phyloP scores from a whole-genome alignment of 2,113 vertebrate genomes.

The Chlorodrepanis virens region DNA sequence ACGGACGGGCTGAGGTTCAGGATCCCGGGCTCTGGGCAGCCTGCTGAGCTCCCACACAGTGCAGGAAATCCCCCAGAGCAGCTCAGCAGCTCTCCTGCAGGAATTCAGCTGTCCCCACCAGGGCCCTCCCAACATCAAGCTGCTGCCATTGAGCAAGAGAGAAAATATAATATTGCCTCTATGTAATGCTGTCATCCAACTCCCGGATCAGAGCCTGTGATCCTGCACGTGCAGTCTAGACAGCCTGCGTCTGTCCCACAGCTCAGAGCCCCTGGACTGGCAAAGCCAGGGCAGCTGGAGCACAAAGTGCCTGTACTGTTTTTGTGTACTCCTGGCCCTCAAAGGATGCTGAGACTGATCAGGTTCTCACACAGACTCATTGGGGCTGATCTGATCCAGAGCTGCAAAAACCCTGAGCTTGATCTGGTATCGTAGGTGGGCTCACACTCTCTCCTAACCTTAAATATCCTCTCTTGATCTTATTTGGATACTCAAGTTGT shows the following conservation, averaged over 20 bases:
- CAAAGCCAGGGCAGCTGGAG: not conserved
- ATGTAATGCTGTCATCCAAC: conserved; percentile 15
- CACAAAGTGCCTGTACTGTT: not conserved
- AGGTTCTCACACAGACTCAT: not conserved
- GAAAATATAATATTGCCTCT: conserved; percentile 11
- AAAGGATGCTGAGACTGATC: not conserved
- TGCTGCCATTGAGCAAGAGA: not conserved
- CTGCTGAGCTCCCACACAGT: conserved; percentile 8
- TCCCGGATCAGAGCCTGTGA: not conserved
- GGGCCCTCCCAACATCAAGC: not conserved
- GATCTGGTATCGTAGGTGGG: not conserved
- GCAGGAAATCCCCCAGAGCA: not conserved
- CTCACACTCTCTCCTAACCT: not conserved
- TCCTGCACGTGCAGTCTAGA: conserved; percentile 43
- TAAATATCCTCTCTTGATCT: not conserved
- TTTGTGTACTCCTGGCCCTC: not conserved
- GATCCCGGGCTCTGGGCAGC: conserved; percentile 23
- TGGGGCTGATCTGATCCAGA: not conserved
- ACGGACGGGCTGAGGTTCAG: conserved; percentile 12
- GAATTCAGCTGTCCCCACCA: not conserved
- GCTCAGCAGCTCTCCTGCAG: not conserved
- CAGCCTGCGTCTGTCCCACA: not conserved
- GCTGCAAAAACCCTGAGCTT: not conserved
- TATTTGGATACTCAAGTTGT: not conserved
- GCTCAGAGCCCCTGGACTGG: not conserved